Base-by-base conservation (phyloP, 2,113 vertebrate genomes). In the Oncorhynchus clarkii region DNA sequence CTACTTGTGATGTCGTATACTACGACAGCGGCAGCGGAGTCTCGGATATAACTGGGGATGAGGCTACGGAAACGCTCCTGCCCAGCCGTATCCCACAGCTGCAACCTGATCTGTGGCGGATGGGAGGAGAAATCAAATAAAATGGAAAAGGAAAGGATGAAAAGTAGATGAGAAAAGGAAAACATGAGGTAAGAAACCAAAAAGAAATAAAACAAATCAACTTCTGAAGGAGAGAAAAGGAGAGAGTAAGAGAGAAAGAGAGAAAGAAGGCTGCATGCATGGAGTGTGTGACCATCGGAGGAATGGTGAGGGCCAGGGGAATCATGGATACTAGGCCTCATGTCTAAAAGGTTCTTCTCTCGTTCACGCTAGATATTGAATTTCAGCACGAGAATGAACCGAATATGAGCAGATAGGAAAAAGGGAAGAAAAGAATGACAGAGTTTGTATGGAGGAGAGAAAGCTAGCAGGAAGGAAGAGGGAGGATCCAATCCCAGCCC, bases 1-100 rank as follows among this genome's bases (percentile, higher is more conserved):
- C 92, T 97, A 99, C 97, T 99, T 96, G 97, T 99, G 88, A 99
- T 99, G 96, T 99, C 97, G 91, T 99, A 99, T 89, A 99, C 97
- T 91, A 99, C 97, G 90, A 99, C 97, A 29, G 97, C 97, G 78
- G 97, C 97, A 62, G 97, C 97, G 76, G 97, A 99, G 92, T 99
- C 97, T 89, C 97, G 95, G 94, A 99, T 99, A 94, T 99, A 99
- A 93, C 97, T 99, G 89, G 97, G 97, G 94, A 99, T 99, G 90
- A 99, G 96, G 94, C 97, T 98, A 92, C 97, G 97, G 94, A 99
- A 99, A 85, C 97, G 95, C 92, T 99, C 97, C 90, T 99, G 97
- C 84, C 97, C 97, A 77, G 97, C 97, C 69, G 97, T 98, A 94
- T 99, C 97, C 97, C 97, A 99, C 89, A 99, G 92, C 95, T 99